Conservation (phyloP, 2,797 vertebrate genomes). For the Gymnopithys bicolor region DNA sequence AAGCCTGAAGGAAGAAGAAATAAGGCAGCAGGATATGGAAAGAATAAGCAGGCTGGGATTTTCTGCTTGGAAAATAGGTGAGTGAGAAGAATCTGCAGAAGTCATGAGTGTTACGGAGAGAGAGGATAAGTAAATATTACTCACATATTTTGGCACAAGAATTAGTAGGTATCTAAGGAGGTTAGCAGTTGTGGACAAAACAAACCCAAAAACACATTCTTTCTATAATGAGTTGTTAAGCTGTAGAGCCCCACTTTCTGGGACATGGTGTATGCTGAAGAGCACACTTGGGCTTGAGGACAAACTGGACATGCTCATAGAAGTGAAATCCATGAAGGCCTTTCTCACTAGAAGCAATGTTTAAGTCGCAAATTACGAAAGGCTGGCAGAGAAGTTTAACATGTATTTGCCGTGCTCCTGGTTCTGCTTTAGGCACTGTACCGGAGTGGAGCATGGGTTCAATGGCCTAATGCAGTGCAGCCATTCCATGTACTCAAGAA, state of each 20-base stretch:
- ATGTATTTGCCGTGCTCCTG: neutral
- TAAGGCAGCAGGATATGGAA: neutral
- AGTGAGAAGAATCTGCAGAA: neutral
- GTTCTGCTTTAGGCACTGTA: neutral
- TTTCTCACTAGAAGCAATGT: neutral
- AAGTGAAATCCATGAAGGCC: neutral
- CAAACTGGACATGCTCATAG: neutral
- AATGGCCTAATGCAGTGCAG: neutral
- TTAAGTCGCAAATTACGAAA: neutral
- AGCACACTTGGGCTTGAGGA: neutral
- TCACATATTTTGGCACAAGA: neutral
- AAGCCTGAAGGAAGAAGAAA: neutral
- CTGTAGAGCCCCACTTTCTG: neutral
- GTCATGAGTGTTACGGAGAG: fast-evolving
- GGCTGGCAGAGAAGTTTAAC: neutral
- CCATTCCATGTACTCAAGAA: neutral
- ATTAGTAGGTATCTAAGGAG: neutral
- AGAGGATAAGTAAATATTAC: neutral
- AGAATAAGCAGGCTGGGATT: neutral
- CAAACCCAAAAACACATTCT: neutral
- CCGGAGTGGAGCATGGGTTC: neutral
- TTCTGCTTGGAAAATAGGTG: neutral
- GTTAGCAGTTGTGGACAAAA: neutral
- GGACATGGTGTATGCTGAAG: neutral
- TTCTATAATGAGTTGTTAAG: neutral